Evolutionary conservation across 2,888 invertebrate genomes (phyloP), one percentile per base, ranked within the genome.

Genomic region (Agrochola lota): DNA sequence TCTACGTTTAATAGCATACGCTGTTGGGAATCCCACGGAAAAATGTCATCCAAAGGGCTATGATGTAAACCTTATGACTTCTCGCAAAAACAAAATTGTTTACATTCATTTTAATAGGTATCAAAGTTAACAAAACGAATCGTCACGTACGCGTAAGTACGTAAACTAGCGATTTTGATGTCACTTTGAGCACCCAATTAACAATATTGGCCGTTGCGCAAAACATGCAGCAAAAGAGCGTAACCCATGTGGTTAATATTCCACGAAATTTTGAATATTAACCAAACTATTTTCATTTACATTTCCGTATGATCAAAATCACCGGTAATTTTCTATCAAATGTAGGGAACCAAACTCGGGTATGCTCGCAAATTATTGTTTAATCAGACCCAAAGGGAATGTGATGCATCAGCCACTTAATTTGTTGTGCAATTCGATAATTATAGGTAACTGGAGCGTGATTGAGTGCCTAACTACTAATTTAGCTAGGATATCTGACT

Each of bases 401-500:
- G 78, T 49, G 8, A 74, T 85, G 75, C 81, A 78, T 71, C 69
- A 74, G 79, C 77, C 74, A 83, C 78, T 82, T 84, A 85, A 85
- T 82, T 84, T 85, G 79, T 74, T 86, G 74, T 77, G 72, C 80
- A 71, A 78, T 86, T 79, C 71, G 64, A 79, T 84, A 87, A 85
- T 84, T 82, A 82, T 69, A 85, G 70, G 77, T 80, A 88, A 89
- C 89, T 88, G 74, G 87, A 83, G 87, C 89, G 84, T 89, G 89
- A 89, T 90, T 87, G 86, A 91, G 89, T 77, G 62, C 70, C 63
- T 83, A 84, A 85, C 78, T 87, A 89, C 89, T 90, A 90, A 91
- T 91, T 90, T 86, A 85, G 87, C 85, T 89, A 85, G 85, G 85
- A 84, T 80, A 85, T 84, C 76, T 79, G 59, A 70, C 30, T 80